These are phyloP conservation scores for Apolygus lucorum DNA, from an alignment of 1,140 invertebrate species.

Conservation along the genomic window DNA sequence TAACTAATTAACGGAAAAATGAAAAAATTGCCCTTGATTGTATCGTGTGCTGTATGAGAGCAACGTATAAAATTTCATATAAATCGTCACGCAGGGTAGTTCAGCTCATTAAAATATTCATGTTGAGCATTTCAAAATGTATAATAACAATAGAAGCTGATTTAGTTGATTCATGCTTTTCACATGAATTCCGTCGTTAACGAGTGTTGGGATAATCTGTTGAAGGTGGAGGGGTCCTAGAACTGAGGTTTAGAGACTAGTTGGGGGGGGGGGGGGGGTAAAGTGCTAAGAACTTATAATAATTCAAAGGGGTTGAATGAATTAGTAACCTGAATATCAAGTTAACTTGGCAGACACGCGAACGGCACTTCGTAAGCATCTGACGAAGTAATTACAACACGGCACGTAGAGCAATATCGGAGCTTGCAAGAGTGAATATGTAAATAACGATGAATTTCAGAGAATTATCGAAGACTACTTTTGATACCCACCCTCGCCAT, in stretches of 20 bases:
- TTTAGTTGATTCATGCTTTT: background rate
- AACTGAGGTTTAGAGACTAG: background rate
- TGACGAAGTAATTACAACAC: background rate
- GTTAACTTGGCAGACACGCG: background rate
- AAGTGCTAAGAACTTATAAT: background rate
- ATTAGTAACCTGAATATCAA: background rate
- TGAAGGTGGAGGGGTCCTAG: background rate
- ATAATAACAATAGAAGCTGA: background rate
- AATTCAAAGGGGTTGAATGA: background rate
- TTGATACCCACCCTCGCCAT: no score
- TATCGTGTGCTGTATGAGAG: no score
- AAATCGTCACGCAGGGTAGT: no score
- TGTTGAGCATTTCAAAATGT: background rate
- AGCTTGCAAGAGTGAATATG: no score
- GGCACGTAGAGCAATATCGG: no score
- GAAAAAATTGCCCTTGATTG: no score
- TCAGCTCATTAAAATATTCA: background rate
- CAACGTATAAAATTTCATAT: no score
- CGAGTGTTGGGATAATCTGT: background rate
- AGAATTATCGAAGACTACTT: no score
- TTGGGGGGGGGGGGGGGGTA: background rate
- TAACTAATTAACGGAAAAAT: no score
- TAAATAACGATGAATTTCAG: no score
- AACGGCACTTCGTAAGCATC: background rate
- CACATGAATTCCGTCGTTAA: background rate